phyloP scores from a whole-genome alignment of 2,797 vertebrate species.

The Hipposideros larvatus region DNA sequence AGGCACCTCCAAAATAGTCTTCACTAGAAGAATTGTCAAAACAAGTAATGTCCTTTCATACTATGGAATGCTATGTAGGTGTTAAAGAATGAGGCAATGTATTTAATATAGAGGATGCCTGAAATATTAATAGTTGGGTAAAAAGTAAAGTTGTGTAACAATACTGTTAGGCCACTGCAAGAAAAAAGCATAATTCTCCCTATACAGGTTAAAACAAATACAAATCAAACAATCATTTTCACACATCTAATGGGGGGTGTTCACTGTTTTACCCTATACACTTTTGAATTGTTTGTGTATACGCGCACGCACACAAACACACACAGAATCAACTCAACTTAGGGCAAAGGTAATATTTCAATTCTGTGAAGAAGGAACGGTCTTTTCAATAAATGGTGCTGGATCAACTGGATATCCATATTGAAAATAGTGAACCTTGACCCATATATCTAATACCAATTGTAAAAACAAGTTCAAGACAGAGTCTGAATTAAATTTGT shows the following conservation, averaged over 20 bases:
- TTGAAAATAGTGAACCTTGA: slow-evolving; percentile 17
- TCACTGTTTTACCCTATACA: background rate
- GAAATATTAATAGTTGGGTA: background rate
- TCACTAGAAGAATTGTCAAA: background rate
- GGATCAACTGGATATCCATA: background rate
- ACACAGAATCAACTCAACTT: background rate
- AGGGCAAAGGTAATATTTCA: background rate
- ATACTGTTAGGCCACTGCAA: background rate
- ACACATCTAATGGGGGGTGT: background rate
- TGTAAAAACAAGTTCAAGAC: background rate
- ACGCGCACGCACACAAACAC: rapidly evolving
- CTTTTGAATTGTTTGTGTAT: background rate
- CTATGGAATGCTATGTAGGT: background rate
- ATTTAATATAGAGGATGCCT: slow-evolving; percentile 3
- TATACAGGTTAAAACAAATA: background rate
- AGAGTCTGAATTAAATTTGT: background rate
- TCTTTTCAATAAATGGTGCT: slow-evolving; percentile 29
- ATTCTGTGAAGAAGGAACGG: background rate
- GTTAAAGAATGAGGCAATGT: background rate
- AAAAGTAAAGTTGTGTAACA: background rate
- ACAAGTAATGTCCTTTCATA: background rate
- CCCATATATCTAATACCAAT: background rate
- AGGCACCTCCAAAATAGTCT: background rate
- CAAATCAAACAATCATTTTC: slow-evolving; percentile 11
- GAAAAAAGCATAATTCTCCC: background rate